Evolutionary conservation across 2,888 invertebrate species (phyloP), one percentile per base, ranked within the genome.

Genomic region (Eueremaeus valkanovi): DNA sequence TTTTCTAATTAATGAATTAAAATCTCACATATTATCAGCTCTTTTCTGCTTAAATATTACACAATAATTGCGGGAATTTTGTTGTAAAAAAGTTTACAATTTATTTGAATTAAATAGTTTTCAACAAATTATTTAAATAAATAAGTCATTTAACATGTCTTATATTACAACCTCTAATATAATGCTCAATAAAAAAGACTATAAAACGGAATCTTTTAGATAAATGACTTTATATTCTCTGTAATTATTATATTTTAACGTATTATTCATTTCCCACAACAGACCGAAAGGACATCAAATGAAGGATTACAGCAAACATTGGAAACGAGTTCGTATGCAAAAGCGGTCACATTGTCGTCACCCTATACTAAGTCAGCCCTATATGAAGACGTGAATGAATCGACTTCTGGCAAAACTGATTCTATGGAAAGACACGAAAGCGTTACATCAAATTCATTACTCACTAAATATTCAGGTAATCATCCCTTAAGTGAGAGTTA

Each of bases 321-420:
- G 18, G 42, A 42, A 45, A 70, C n/a, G 8, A 42, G 27, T 27
- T 70, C 45, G 11, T 27, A 33, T 36, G 11, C 31, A n/a, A 33
- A 33, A 21, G 36, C 63, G 13, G n/a, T 13, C n/a, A 66, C 63
- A 66, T 36, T 45, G n/a, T 5, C 70, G 8, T 70, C 75, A 9
- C 49, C 75, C 31, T 72, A n/a, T n/a, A n/a, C 72, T 27, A 29
- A 72, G 49, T 72, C 75, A 24, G 75, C 75, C 3, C 72, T 75
- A 1, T 75, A 70, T 42, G 63, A 75, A 58, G 75, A 75, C 21
- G 29, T 24, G 16, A 66, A 18, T 40, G 63, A 21, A 36, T 36
- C 16, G 16, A 66, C 3, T 36, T 11, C 21, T 66, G 63, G n/a
- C 36, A 70, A 27, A 45, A 45, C 21, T 6, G 27, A 70, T 70